Evolutionary conservation across 2,888 invertebrate genomes (phyloP).

Genomic region (Sussaba pulchella): DNA sequence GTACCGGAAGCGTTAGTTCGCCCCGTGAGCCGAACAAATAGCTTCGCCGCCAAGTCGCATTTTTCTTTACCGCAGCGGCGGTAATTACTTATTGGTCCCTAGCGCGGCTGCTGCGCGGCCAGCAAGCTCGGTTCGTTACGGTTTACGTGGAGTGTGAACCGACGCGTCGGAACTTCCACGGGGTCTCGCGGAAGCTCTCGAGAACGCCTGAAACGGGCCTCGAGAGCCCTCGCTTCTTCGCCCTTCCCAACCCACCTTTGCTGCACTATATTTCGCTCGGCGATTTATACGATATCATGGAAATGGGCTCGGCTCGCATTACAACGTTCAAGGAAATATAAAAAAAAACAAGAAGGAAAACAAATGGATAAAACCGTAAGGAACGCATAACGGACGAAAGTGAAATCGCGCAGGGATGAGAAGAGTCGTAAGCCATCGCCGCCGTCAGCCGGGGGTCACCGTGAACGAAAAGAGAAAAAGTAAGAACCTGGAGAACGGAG

Average conservation of each 20-base stretch:
- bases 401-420: slow-evolving; percentile 10
- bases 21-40: slow-evolving; percentile 73
- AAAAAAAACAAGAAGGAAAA: slow-evolving; percentile 9
- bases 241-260: slow-evolving; percentile 35
- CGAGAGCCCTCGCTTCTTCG: slow-evolving; percentile 50
- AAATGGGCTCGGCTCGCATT: slow-evolving; percentile 67
- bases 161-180: slow-evolving; percentile 61
- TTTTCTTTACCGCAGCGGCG: slow-evolving; percentile 71
- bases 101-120: slow-evolving; percentile 55
- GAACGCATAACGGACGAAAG: neutral
- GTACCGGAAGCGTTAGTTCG: slow-evolving; percentile 10
- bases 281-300: slow-evolving; percentile 79
- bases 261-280: slow-evolving; percentile 59
- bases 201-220: slow-evolving; percentile 61
- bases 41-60: slow-evolving; percentile 73
- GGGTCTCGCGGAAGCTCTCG: slow-evolving; percentile 48
- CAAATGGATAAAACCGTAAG: slow-evolving; percentile 15
- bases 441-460: slow-evolving; percentile 17
- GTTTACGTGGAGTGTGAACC: slow-evolving; percentile 13
- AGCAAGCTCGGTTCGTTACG: slow-evolving; percentile 41
- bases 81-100: slow-evolving; percentile 78
- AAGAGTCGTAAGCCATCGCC: slow-evolving; percentile 25
- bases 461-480: neutral
- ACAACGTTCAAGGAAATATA: slow-evolving; percentile 18
- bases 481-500: neutral